Evolutionary conservation across 2,888 invertebrate species (phyloP).

Genomic region (Cheilosia pagana): DNA sequence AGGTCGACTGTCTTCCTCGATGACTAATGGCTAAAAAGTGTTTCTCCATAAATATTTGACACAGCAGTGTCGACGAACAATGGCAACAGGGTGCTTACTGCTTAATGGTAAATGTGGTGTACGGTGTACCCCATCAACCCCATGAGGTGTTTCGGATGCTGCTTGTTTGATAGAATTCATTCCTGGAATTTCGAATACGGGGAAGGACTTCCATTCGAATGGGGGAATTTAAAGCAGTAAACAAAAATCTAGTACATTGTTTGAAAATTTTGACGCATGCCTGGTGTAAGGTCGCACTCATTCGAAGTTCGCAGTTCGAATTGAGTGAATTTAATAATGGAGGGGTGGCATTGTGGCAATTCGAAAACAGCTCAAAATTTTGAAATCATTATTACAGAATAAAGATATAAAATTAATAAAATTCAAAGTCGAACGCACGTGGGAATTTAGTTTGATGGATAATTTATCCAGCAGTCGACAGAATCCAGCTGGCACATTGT

Average conservation of each 20-base stretch:
- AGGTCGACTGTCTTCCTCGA: constrained; percentile 40
- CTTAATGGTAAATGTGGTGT: constrained; percentile 13
- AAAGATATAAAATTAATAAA: too few relatives aligned
- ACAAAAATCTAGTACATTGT: constrained; percentile 33
- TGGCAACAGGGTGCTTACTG: constrained; percentile 49
- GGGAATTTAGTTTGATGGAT: too few relatives aligned
- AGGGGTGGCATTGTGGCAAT: background rate
- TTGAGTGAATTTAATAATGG: background rate
- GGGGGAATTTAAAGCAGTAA: background rate
- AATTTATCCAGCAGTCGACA: too few relatives aligned
- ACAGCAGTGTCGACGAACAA: constrained; percentile 4
- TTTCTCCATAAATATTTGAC: constrained; percentile 37
- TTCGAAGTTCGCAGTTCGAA: constrained; percentile 1
- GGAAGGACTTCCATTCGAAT: constrained; percentile 17
- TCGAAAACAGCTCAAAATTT: background rate
- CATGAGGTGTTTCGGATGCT: constrained; percentile 27
- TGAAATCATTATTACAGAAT: background rate
- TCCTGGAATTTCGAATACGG: constrained; percentile 45
- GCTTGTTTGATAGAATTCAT: constrained; percentile 37
- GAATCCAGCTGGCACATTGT: too few relatives aligned
- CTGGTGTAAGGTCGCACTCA: background rate
- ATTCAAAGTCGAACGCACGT: too few relatives aligned
- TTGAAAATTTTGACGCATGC: constrained; percentile 20
- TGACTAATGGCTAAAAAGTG: constrained; percentile 45
- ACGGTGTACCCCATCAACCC: background rate